Evolutionary conservation across 2,797 vertebrate genomes (phyloP), one percentile per base, ranked within the genome.

Genomic region (Crypturellus tataupa): DNA sequence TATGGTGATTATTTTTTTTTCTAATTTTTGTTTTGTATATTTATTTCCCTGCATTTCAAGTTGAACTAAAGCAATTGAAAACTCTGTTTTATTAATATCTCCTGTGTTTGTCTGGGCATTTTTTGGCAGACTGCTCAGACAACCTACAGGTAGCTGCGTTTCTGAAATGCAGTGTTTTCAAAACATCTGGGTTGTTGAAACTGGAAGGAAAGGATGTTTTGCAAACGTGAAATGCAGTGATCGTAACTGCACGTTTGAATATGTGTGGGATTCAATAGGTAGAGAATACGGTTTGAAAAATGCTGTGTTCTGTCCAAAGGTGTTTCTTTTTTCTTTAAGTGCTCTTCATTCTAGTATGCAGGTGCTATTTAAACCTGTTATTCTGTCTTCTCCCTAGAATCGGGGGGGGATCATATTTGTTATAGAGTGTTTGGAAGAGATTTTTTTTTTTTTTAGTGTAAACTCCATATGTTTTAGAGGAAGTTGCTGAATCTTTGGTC

Each of bases 291-390:
- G 39, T 60, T 89, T 47, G 42, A 59, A 81, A 89, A 94, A 60
- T 78, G 62, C 46, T 85, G 80, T 84, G 81, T 71, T 85, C 89
- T 58, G 6, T 75, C 47, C 83, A 89, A 93, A 89, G 46, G 76
- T 91, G 35, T 46, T 77, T 47, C 44, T 46, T 71, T 96, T 80
- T 31, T 35, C 40, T 69, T 49, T 29, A 81, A 87, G 53, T 51
- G 67, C 56, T 86, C 4, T 2, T 70, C 37, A 4, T 59, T 59
- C 19, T 31, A 77, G 51, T 51, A 19, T 51, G 29, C 56, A 81
- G 63, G 10, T 78, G 63, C 80, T 84, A 33, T 80, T 91, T 65
- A 72, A 93, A 47, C 42, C 51, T 79, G 2, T 84, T 94, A 31
- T 84, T 81, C 67, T 73, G 39, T 79, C 79, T 82, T 58, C 76